Percentiles rank a stretch among this genome's conserved stretches.
Evolutionary conservation across 2,888 invertebrate genomes (phyloP).

Genomic region (Ecliptopera silaceata): DNA sequence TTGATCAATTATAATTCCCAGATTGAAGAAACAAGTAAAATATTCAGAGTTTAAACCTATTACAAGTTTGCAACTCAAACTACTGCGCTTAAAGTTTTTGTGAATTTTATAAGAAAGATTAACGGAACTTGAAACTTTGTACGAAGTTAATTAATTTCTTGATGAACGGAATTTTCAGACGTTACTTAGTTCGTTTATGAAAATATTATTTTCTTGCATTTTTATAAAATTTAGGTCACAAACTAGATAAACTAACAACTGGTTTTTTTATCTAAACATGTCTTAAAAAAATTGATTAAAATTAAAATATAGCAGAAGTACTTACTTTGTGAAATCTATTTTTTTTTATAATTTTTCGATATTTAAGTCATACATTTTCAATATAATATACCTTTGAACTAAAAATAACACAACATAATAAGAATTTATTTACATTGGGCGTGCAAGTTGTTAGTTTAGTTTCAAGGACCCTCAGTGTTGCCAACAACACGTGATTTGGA

Average conservation of each 20-base stretch:
- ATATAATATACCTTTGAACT: too few relatives aligned
- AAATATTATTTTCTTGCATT: too few relatives aligned
- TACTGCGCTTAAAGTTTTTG: constrained; percentile 72
- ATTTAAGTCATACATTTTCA: too few relatives aligned
- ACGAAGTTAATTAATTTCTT: constrained; percentile 58
- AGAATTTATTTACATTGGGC: constrained; percentile 33
- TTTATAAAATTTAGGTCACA: too few relatives aligned
- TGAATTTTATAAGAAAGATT: constrained; percentile 71
- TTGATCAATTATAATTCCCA: constrained; percentile 8
- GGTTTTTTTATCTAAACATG: too few relatives aligned
- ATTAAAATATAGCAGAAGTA: too few relatives aligned
- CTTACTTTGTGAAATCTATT: too few relatives aligned
- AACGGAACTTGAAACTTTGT: constrained; percentile 57
- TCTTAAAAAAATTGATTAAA: too few relatives aligned
- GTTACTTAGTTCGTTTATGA: background rate
- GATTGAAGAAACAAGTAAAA: constrained; percentile 45
- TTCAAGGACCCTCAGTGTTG: constrained; percentile 70
- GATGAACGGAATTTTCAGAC: constrained; percentile 21
- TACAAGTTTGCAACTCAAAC: constrained; percentile 65
- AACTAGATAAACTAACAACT: too few relatives aligned
- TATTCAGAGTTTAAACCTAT: constrained; percentile 70
- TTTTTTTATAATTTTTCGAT: too few relatives aligned
- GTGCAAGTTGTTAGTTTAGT: constrained; percentile 56
- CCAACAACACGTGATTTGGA: constrained; percentile 68
- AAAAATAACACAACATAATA: background rate